A percentile compares a stretch with the other conserved stretches of the same genome.
These are phyloP conservation scores for Ramphastos sulfuratus DNA, from an alignment of 2,113 vertebrate genomes.

Conservation along the genomic window DNA sequence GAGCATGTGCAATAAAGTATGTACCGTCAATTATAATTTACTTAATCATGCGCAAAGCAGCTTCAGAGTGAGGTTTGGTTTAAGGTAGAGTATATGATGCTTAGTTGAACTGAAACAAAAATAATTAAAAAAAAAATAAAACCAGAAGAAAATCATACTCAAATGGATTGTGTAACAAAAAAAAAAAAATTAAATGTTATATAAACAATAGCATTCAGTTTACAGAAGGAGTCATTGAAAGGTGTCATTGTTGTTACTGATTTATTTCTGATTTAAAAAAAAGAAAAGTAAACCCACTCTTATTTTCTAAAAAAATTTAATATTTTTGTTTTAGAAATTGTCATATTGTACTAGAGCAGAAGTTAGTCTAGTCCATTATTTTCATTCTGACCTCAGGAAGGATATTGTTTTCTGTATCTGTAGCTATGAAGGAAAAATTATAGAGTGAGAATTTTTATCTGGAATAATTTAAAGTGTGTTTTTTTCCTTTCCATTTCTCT, in stretches of 20 bases:
- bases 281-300: background rate
- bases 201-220: background rate
- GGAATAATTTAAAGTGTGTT: background rate
- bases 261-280: background rate
- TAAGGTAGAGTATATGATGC: background rate
- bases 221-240: background rate
- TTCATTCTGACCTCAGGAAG: background rate
- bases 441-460: background rate
- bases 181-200: background rate
- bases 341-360: background rate
- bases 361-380: background rate
- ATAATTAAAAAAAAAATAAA: background rate
- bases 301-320: background rate
- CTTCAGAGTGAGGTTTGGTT: background rate
- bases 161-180: background rate
- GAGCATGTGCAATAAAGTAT: background rate
- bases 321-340: background rate
- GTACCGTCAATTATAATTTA: conserved; percentile 18
- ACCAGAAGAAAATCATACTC: background rate
- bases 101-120: background rate
- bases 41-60: background rate
- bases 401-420: background rate
- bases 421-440: background rate
- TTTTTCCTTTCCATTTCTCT: background rate
- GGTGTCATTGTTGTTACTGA: background rate